Base-by-base conservation (phyloP, 2,797 vertebrate species). In the Linurgus olivaceus region DNA sequence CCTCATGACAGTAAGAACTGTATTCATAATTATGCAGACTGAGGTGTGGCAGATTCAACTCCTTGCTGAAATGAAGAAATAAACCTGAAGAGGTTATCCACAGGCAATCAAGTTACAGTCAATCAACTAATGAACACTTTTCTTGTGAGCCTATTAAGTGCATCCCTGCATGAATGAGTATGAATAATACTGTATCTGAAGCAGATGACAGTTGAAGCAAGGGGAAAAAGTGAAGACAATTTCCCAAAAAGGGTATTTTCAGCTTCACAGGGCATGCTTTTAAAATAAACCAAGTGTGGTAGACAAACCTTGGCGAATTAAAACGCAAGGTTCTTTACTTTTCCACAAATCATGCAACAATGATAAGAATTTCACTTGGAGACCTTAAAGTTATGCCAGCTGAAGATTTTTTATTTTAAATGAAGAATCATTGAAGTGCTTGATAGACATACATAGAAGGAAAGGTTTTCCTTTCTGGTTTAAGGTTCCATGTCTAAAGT, bases 41-140 rank as follows among this genome's bases (percentile, higher is more conserved):
- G 67, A 81, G 47, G 38, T 33, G 33, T 72, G 45, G 45, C 31
- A 70, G 62, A 38, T 86, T 87, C 75, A 73, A 57, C 67, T 57
- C 31, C 33, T 75, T 65, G n/a, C 33, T 81, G 82, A 86, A 94
- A 93, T 59, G 33, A 92, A 94, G 93, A 93, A 92, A 85, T 83
- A 54, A 80, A 83, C n/a, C 50, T 45, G n/a, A 65, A 63, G 94
- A 79, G 71, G 29, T 55, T 90, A 91, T 94, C 75, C 80, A 86
- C 11, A 86, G 51, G 87, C 63, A 94, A 91, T 93, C 80, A 95
- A 74, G 78, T 50, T 93, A 90, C 73, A 93, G 87, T 71, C 91
- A 92, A 89, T 96, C 92, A 96, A 71, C 42, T 93, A 93, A 94
- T 75, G 73, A 97, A 95, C 59, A 65, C 52, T 86, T 89, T 94